Conservation (phyloP, 1,140 invertebrate genomes). For the Euschistus heros region DNA sequence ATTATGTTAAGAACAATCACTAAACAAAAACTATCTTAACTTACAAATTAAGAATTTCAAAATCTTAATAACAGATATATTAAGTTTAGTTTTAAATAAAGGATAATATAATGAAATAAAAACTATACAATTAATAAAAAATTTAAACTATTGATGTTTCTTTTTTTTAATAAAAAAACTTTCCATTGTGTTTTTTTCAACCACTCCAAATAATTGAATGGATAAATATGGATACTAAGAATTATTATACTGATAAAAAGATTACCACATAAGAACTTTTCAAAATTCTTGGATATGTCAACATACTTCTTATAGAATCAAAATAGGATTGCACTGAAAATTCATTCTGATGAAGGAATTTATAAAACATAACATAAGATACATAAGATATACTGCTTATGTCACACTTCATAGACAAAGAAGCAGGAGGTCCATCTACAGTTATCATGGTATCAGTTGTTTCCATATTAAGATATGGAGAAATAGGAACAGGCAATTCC, state of each 20-base stretch:
- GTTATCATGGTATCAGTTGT: conserved; percentile 41
- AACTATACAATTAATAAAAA: too few species aligned
- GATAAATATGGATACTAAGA: background rate
- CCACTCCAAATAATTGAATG: background rate
- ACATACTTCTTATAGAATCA: conserved; percentile 46
- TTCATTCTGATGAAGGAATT: conserved; percentile 48
- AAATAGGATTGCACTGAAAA: conserved; percentile 48
- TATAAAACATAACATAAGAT: conserved; percentile 48
- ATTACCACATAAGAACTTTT: conserved; percentile 9
- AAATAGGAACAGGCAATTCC: conserved; percentile 49
- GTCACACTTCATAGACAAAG: conserved; percentile 32
- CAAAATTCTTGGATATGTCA: conserved; percentile 40
- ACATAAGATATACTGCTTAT: conserved; percentile 34
- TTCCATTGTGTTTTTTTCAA: background rate
- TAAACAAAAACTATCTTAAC: too few species aligned
- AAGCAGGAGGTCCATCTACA: conserved; percentile 48
- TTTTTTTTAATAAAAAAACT: background rate
- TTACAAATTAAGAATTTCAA: too few species aligned
- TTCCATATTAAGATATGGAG: conserved; percentile 49
- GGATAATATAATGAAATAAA: too few species aligned
- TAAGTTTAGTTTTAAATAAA: too few species aligned
- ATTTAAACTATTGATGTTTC: too few species aligned
- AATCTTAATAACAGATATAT: too few species aligned
- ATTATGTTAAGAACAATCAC: too few species aligned
- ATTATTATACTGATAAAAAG: background rate